Base-by-base conservation (phyloP, 2,888 invertebrate species). In the Chelonus formosanus region DNA sequence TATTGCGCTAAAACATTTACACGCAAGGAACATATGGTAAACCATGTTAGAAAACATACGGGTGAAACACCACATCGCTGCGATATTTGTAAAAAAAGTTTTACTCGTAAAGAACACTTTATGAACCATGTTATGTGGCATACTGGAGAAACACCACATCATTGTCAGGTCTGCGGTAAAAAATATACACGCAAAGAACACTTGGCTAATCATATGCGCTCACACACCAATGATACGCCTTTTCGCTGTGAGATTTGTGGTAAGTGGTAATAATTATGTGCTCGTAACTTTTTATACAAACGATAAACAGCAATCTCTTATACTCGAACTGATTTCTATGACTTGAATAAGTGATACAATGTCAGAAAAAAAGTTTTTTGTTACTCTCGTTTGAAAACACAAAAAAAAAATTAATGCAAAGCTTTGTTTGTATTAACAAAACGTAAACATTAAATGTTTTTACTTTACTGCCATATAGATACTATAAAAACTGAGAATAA, bases 111-210 rank as follows among this genome's bases (percentile, higher is more conserved):
- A 78, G 91, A 92, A 76, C 92, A 92, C 79, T 91, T 91, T 77
- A 91, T 91, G 90, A 91, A 91, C 83, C 91, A 92, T 78, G 91
- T 92, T 69, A 91, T 91, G 91, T 91, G 91, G 91, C 92, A 92
- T 76, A 90, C 91, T 67, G 93, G 93, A 83, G 93, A 93, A 86
- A 94, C 93, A 73, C 94, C 93, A 70, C 94, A 94, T 86, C 93
- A 93, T 84, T 94, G 94, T 85, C 91, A 91, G 85, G 90, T 93
- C 77, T 94, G 93, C 85, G 93, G 92, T 75, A 94, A 94, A 87
- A 94, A 93, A 85, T 94, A 93, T 85, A 94, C 94, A 74, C 89
- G 94, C 77, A 94, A 94, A 86, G 94, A 94, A 85, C 94, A 94
- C 86, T 89, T 94, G 84, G 91, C 92, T 77, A 94, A 94, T 86